Evolutionary conservation across 2,797 vertebrate species (phyloP).

Genomic region (Myripristis murdjan): DNA sequence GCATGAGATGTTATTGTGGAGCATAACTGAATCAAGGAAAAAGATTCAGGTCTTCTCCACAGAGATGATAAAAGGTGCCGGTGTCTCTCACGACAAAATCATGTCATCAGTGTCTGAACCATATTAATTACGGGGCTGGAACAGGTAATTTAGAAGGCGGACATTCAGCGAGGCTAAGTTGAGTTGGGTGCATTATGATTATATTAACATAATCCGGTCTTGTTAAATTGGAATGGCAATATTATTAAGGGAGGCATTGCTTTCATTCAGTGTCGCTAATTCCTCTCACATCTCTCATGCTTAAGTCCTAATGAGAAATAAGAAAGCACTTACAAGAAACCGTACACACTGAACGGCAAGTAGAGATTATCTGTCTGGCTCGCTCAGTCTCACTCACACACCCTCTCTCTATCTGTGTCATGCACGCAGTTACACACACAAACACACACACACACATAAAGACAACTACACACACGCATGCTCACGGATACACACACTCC

Average conservation of each 20-base stretch:
- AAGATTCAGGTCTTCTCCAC: slow-evolving; percentile 4
- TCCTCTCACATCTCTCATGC: slow-evolving; percentile 58
- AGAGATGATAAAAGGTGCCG: slow-evolving; percentile 13
- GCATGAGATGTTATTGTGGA: not conserved
- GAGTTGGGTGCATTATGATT: slow-evolving; percentile 70
- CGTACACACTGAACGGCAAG: slow-evolving; percentile 54
- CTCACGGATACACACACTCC: slow-evolving; percentile 5
- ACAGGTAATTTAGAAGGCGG: slow-evolving; percentile 63
- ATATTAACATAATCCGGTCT: slow-evolving; percentile 79
- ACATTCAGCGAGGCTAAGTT: slow-evolving; percentile 43
- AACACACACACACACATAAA: slow-evolving; percentile 18
- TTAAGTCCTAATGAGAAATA: slow-evolving; percentile 79
- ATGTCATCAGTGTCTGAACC: slow-evolving; percentile 44
- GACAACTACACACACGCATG: not conserved
- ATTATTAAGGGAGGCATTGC: slow-evolving; percentile 73
- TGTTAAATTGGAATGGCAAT: slow-evolving; percentile 79
- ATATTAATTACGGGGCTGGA: slow-evolving; percentile 55
- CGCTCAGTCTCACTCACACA: slow-evolving; percentile 46
- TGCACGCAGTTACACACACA: slow-evolving; percentile 39
- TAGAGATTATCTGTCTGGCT: slow-evolving; percentile 73
- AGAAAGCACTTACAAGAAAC: slow-evolving; percentile 66
- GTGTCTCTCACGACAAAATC: slow-evolving; percentile 23
- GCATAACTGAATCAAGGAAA: not conserved
- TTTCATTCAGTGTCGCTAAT: slow-evolving; percentile 74
- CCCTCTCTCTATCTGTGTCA: slow-evolving; percentile 18